phyloP scores from a whole-genome alignment of 2,797 vertebrate species.

The Molossus molossus region DNA sequence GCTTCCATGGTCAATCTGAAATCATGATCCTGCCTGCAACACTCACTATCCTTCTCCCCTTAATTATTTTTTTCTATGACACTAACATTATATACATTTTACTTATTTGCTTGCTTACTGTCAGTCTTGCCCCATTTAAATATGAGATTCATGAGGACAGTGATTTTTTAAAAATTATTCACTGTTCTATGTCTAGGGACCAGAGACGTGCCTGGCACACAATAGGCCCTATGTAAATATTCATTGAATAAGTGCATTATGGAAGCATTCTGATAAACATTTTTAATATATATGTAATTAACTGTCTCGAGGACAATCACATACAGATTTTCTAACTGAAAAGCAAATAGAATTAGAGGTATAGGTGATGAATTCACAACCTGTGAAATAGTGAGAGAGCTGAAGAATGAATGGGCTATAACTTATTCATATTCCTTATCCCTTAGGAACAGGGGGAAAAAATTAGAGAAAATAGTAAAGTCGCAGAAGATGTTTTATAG shows the following conservation, averaged over 20 bases:
- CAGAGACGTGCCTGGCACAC: background rate
- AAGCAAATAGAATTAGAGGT: constrained; percentile 34
- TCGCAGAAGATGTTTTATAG: constrained; percentile 18
- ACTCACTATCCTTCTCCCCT: background rate
- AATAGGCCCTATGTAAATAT: constrained; percentile 1
- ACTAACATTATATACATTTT: background rate
- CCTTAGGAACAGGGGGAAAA: background rate
- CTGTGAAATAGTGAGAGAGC: background rate
- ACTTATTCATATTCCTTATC: background rate
- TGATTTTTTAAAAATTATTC: background rate
- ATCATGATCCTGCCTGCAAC: background rate
- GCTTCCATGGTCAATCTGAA: background rate
- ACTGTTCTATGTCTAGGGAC: background rate
- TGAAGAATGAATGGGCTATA: constrained; percentile 23
- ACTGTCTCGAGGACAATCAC: background rate
- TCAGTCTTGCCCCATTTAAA: background rate
- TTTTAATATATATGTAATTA: constrained; percentile 18
- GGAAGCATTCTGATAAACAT: background rate
- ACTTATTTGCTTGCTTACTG: background rate
- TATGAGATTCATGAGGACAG: background rate
- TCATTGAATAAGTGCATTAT: background rate
- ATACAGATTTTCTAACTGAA: constrained; percentile 46
- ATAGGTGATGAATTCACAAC: background rate
- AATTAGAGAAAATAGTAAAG: constrained; percentile 15
- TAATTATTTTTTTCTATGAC: background rate